Conservation (phyloP, 2,797 vertebrate species). For the Gastrophryne carolinensis region DNA sequence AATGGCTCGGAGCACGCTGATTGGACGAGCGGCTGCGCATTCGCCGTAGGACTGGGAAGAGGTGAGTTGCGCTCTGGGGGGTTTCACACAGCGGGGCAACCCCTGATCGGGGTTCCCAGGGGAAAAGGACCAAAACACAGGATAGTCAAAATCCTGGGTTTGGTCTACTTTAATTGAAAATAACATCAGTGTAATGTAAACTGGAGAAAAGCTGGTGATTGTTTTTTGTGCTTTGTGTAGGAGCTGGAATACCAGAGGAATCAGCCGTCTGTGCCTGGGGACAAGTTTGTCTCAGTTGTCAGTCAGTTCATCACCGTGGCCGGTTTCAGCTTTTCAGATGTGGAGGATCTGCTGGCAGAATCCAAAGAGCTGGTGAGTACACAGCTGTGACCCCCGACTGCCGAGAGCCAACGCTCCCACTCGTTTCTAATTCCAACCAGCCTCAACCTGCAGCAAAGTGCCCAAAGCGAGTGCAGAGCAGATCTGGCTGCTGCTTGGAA, state of each 20-base stretch:
- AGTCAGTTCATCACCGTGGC: slow-evolving; percentile 97
- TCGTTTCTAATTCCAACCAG: neutral
- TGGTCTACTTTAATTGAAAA: too few relatives aligned
- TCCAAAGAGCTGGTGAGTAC: slow-evolving; percentile 90
- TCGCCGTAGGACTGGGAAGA: too few relatives aligned
- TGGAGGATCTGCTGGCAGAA: slow-evolving; percentile 91
- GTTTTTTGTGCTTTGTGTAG: slow-evolving; percentile 61
- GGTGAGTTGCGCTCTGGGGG: too few relatives aligned
- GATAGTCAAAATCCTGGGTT: too few relatives aligned
- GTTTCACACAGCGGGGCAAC: too few relatives aligned
- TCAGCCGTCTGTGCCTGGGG: slow-evolving; percentile 78
- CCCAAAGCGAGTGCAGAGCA: neutral
- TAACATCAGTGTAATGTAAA: too few relatives aligned
- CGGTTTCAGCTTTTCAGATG: slow-evolving; percentile 97
- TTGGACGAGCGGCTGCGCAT: too few relatives aligned
- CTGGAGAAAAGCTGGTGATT: too few relatives aligned
- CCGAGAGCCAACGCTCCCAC: neutral
- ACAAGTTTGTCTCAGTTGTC: slow-evolving; percentile 96
- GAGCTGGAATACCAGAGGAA: slow-evolving; percentile 94
- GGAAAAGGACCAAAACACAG: too few relatives aligned
- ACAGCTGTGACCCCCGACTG: neutral
- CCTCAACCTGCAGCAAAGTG: neutral
- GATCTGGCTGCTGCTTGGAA: neutral
- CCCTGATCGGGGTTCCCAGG: too few relatives aligned
- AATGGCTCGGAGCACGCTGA: too few relatives aligned